Base-by-base conservation (phyloP, 2,888 invertebrate species). In the Ptilodon capucinus region DNA sequence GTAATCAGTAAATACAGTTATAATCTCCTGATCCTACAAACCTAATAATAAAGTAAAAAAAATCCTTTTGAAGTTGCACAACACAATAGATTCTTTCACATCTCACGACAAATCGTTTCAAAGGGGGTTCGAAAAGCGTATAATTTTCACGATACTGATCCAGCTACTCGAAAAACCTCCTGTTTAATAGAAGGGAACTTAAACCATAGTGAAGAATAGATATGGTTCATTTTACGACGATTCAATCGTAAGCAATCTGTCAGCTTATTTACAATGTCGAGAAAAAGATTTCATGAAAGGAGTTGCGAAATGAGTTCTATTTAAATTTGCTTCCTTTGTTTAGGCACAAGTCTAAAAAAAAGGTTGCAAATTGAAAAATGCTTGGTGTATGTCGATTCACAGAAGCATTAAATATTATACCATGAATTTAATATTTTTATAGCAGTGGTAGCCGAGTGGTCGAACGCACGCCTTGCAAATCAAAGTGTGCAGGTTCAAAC, bases 21-120 rank as follows among this genome's bases (percentile, higher is more conserved):
- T 11, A n/a, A 28, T 28, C 28, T 28, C 11, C 25, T 28, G n/a
- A 0, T 11, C 28, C 11, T n/a, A 5, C 28, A 28, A 28, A 2
- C 17, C 3, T 16, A n/a, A 34, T 17, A 16, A 34, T 34, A 86
- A 83, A 76, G 73, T 67, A 66, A 62, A 72, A 78, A 81, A 79
- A 79, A 80, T 72, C 70, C 71, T 79, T 88, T 89, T 86, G 85
- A 87, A 76, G 78, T 78, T 60, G 74, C 79, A 88, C 86, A 88
- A 89, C 80, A 76, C 80, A 74, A 75, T 71, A 54, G 51, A 19
- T 38, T 19, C 6, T 59, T 60, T 64, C 44, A 46, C 61, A 66
- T 68, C 62, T 76, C 76, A 56, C 67, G 64, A 64, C 68, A 81
- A 86, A 86, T 84, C 84, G 75, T 70, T 81, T 84, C 84, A 84